phyloP scores from a whole-genome alignment of 2,797 vertebrate species.

The Manis crassicaudata region DNA sequence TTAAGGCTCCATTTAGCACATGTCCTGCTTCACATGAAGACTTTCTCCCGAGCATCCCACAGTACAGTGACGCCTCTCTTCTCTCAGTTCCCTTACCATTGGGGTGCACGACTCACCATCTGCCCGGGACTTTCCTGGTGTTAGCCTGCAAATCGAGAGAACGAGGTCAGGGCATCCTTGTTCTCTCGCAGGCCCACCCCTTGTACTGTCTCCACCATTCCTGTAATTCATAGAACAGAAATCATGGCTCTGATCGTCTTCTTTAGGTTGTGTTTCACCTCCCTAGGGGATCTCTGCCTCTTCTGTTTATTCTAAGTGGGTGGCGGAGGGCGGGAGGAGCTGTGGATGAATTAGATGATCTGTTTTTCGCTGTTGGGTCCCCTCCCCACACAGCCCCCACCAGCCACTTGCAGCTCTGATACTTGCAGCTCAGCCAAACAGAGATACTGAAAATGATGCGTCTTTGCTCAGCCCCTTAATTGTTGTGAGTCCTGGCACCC shows the following conservation, averaged over 20 bases:
- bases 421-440: too few species aligned
- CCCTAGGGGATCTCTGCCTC: not conserved
- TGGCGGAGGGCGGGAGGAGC: not conserved
- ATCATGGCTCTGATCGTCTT: not conserved
- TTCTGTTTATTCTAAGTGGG: not conserved
- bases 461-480: too few species aligned
- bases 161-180: not conserved
- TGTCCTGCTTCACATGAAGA: not conserved
- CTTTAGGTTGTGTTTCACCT: not conserved
- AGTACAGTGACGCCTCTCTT: too few species aligned
- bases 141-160: not conserved
- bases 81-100: too few species aligned
- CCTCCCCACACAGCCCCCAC: too few species aligned
- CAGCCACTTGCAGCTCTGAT: too few species aligned
- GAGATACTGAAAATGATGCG: not conserved
- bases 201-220: fast-evolving
- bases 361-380: not conserved
- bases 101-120: fast-evolving
- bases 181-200: too few species aligned
- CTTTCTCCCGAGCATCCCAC: not conserved
- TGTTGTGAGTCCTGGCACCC: not conserved
- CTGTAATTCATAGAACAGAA: not conserved
- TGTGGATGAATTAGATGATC: not conserved
- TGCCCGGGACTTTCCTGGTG: not conserved
- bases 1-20: not conserved